phyloP scores from a whole-genome alignment of 2,113 vertebrate species.

The Mus spicilegus region DNA sequence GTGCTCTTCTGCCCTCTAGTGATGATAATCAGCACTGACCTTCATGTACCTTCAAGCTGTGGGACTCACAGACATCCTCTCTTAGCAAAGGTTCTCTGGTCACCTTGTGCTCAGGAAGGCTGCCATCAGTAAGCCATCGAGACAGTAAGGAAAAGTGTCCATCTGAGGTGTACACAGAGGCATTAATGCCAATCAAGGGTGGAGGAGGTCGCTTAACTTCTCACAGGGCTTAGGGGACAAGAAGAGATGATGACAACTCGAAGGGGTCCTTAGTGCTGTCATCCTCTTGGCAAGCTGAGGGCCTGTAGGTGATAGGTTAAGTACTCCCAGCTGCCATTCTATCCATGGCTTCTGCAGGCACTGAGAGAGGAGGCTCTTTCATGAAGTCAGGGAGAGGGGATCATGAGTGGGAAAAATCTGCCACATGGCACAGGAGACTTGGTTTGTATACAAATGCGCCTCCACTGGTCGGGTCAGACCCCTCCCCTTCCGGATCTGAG shows the following conservation, averaged over 20 bases:
- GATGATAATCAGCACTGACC: conserved; percentile 34
- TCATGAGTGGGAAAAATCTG: too few relatives aligned
- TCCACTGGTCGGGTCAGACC: fast-evolving
- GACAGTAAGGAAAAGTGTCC: fast-evolving
- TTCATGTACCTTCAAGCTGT: not conserved
- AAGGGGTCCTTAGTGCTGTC: not conserved
- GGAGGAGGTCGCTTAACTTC: fast-evolving
- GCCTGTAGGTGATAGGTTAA: not conserved
- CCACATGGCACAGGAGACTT: fast-evolving
- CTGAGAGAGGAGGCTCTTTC: not conserved
- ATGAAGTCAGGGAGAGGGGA: not conserved
- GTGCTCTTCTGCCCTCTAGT: conserved; percentile 79
- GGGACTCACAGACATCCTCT: not conserved
- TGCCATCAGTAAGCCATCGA: not conserved
- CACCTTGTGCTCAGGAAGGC: not conserved
- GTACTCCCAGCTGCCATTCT: not conserved
- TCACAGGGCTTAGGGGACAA: not conserved
- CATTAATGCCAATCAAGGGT: fast-evolving
- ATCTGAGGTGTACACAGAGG: not conserved
- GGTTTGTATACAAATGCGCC: not conserved
- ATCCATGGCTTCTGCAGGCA: not conserved
- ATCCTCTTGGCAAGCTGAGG: not conserved
- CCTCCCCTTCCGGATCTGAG: not conserved
- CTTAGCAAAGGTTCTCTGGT: not conserved
- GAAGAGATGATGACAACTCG: not conserved